Conservation (phyloP, 2,888 invertebrate genomes). For the Junonia oenone region DNA sequence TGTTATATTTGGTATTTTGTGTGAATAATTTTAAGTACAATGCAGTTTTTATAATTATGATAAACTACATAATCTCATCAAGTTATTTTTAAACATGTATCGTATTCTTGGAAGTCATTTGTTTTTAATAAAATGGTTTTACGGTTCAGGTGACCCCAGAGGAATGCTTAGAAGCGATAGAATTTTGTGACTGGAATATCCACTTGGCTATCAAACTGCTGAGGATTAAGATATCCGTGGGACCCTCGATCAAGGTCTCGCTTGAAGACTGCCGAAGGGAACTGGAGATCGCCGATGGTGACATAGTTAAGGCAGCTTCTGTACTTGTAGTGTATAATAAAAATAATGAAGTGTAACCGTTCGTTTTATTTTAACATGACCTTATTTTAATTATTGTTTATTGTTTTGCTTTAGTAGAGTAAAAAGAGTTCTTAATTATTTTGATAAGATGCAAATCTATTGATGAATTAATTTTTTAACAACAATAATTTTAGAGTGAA, state of each 20-base stretch:
- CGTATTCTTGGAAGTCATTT: too few species aligned
- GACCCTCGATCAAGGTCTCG: constrained; percentile 31
- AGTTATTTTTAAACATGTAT: too few species aligned
- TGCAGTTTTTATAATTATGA: too few species aligned
- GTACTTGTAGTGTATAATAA: constrained; percentile 54
- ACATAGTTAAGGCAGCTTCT: constrained; percentile 83
- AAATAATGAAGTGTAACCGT: constrained; percentile 17
- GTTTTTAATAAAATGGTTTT: not conserved
- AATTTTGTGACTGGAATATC: constrained; percentile 93
- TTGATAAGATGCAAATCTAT: too few species aligned
- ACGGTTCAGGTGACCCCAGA: constrained; percentile 81
- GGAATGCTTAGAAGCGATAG: constrained; percentile 88
- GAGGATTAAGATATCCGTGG: constrained; percentile 68
- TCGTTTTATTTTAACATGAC: constrained; percentile 15
- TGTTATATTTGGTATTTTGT: too few species aligned
- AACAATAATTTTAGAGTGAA: too few species aligned
- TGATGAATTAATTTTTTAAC: too few species aligned
- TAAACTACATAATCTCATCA: too few species aligned
- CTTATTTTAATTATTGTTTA: too few species aligned
- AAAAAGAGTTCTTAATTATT: too few species aligned
- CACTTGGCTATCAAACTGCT: constrained; percentile 92
- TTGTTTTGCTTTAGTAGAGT: too few species aligned
- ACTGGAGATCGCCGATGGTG: constrained; percentile 82
- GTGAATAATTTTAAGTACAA: too few species aligned
- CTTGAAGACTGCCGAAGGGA: constrained; percentile 69